Evolutionary conservation across 2,888 invertebrate species (phyloP), one percentile per base, ranked within the genome.

Genomic region (Philereme vetulata): DNA sequence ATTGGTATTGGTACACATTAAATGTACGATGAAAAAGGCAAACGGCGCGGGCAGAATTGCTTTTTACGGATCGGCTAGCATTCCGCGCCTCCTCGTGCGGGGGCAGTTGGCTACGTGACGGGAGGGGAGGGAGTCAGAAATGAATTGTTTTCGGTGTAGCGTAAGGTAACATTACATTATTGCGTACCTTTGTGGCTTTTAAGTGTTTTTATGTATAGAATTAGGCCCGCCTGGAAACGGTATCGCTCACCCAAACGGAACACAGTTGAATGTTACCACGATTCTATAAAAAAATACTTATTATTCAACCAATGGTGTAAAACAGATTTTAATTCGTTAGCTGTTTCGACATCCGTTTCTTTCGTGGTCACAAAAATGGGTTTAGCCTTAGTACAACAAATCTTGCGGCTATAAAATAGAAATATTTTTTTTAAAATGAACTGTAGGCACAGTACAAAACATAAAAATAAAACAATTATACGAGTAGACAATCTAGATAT

Each of bases 31-130:
- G 84, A 85, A 87, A 85, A 85, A 85, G 82, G 82, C 82, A 85
- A 89, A 89, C 86, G 85, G 82, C 68, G 83, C 85, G 87, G 77
- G 83, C 85, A 85, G 86, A 88, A 90, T 89, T 86, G 87, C 86
- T 86, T 88, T 89, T 90, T 86, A 88, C 88, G 89, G 87, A 87
- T 89, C 88, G 84, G 74, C 84, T 86, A 84, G 75, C 87, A 84
- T 84, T 81, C 82, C 86, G 76, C 78, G 79, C 80, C 77, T 80
- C 72, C 78, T 83, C 66, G 70, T 70, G 75, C 44, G 44, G 45
- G 11, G 40, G 74, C 68, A 64, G 65, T 66, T 70, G 74, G 72
- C 66, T 54, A 76, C 75, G 77, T 70, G 77, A 70, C 71, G 72
- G 60, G 48, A 51, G 57, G 57, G 60, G 65, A 62, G 74, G 56